phyloP scores from a whole-genome alignment of 2,888 invertebrate genomes.

The Cremastobaeus sp. region DNA sequence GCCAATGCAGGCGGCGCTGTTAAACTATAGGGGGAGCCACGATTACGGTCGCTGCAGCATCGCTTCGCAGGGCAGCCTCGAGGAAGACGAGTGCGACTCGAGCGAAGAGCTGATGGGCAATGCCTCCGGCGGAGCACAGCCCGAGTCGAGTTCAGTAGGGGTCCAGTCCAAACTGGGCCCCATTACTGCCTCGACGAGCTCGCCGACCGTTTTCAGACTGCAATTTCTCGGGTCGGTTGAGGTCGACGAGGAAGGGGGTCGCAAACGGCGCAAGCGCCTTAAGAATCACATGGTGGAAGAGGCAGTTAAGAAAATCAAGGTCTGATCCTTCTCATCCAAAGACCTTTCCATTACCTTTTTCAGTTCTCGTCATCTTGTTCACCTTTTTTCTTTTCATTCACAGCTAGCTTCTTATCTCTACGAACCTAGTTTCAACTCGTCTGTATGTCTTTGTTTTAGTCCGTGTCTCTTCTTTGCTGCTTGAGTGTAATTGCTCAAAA shows the following conservation, averaged over 20 bases:
- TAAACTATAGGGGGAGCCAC: slow-evolving; percentile 76
- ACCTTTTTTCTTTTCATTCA: background rate
- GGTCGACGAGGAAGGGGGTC: slow-evolving; percentile 87
- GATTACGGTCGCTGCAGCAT: slow-evolving; percentile 76
- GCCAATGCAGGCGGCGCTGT: slow-evolving; percentile 75
- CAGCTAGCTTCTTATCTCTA: too few relatives aligned
- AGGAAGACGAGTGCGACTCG: slow-evolving; percentile 77
- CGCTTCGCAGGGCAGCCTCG: slow-evolving; percentile 76
- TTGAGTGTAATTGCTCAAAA: too few relatives aligned
- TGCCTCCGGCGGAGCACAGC: slow-evolving; percentile 73
- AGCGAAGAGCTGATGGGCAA: slow-evolving; percentile 77
- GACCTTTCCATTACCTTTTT: slow-evolving; percentile 10
- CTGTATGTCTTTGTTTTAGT: too few relatives aligned
- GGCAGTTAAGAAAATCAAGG: slow-evolving; percentile 92
- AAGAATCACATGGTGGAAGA: slow-evolving; percentile 94
- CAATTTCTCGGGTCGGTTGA: slow-evolving; percentile 91
- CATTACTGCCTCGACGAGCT: slow-evolving; percentile 71
- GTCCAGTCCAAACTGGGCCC: slow-evolving; percentile 73
- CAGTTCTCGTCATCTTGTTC: background rate
- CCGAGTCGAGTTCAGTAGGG: slow-evolving; percentile 66
- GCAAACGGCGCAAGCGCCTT: slow-evolving; percentile 86
- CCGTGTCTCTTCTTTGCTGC: too few relatives aligned
- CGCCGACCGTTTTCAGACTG: slow-evolving; percentile 86
- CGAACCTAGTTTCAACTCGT: too few relatives aligned
- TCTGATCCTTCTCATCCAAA: slow-evolving; percentile 77